Evolutionary conservation across 2,113 vertebrate genomes (phyloP), one percentile per base, ranked within the genome.

Genomic region (Paralichthys olivaceus): DNA sequence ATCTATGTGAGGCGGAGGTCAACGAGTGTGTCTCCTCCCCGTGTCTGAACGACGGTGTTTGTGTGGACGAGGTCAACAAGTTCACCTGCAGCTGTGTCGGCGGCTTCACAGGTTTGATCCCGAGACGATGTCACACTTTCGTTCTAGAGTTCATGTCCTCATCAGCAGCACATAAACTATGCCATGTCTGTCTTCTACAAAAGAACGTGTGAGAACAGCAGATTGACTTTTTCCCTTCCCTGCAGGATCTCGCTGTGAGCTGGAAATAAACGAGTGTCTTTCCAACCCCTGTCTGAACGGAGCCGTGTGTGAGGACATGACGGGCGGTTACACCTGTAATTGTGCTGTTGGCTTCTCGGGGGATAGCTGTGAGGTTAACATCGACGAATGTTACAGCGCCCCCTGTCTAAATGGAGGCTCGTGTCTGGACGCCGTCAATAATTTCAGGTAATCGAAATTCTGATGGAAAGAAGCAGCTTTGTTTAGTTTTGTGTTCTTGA

Each of bases 11-110:
- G 86, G 94, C 94, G 26, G 96, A 99, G 70, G 69, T 97, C 83
- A 96, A 99, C 25, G 97, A 99, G 79, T 99, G 98, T 82, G 75
- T 47, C 58, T 99, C 98, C 62, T 96, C 89, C 57, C 97, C 97
- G 0, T 99, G 98, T 86, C 87, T 96, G 61, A 98, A 98, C 66
- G 94, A 96, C 84, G 98, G 94, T 0, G 91, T 89, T 6, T 99
- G 98, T 26, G 77, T 95, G 63, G 98, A 99, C 72, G 92, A 93
- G 26, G 90, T 96, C 73, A 96, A 96, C n/a, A 72, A 86, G 59
- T 99, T 97, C 77, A 89, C 0, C 61, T 99, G 98, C 86, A 91
- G 83, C 1, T 99, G 98, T 86, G 51, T 89, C 32, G 92, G 88
- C 62, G 97, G 96, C 11, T 98, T 95, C 85, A 93, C 91, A 92